Evolutionary conservation across 1,140 invertebrate species (phyloP), one percentile per base, ranked within the genome.

Genomic region (Caenorhabditis latens): DNA sequence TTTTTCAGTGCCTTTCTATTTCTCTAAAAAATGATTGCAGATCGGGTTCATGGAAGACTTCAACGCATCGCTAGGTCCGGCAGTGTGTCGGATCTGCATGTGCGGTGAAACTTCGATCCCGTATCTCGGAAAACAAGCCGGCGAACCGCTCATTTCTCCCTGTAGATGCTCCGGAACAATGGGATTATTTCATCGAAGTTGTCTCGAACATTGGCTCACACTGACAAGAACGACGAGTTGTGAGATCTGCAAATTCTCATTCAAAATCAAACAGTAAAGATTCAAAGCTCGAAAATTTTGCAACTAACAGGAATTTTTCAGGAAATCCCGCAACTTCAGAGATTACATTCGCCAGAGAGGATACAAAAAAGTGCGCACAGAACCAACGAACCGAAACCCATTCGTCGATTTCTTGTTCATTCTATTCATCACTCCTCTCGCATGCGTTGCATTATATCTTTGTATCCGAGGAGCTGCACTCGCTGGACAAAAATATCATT

Each of bases 141-240:
- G 84, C 13, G 84, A 85, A 32, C 84, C 84, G 24, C 67, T 85
- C 53, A 85, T 85, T 55, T 85, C 84, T 5, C 84, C 84, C 5
- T 85, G 84, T 42, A 46, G 50, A 19, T 85, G 84, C 67, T 79
- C 65, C 11, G 86, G 86, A 42, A 84, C 71, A 11, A 86, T 84
- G 75, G 86, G 86, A n/a, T 57, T 86, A 6, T 86, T 55, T 24
- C 86, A 86, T 58, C 75, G 71, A 19, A 86, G 86, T 32, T 86
- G 86, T 48, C n/a, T 86, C 40, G 86, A 86, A 32, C 86, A 86
- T 21, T 86, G 86, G 86, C 86, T 86, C 16, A 79, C 48, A 40
- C 13, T 58, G 9, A 79, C 86, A 19, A 83, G 61, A 40, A 86
- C 86, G 6, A 84, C 86, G 8, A 58, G 63, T 40, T 86, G 86